Conservation (phyloP, 2,888 invertebrate genomes). For the Liposcelis brunnea region DNA sequence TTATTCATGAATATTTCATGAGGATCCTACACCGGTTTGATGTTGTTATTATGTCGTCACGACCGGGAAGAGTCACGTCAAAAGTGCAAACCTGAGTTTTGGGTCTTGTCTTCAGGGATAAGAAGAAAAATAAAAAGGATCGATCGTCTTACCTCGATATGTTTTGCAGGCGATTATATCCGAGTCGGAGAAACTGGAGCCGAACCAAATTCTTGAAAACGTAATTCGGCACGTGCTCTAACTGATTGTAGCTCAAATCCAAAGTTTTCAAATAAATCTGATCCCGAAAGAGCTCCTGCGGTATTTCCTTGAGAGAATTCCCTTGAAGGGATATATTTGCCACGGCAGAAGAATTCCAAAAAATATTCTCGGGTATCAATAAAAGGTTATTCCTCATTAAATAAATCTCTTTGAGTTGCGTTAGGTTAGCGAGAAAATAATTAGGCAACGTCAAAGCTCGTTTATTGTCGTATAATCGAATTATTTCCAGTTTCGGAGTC, state of each 20-base stretch:
- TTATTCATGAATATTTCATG: neutral
- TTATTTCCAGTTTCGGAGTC: conserved; percentile 30
- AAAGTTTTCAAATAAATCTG: conserved; percentile 41
- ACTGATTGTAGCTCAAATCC: conserved; percentile 45
- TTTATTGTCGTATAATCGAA: conserved; percentile 22
- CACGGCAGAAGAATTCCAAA: conserved; percentile 39
- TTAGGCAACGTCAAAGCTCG: conserved; percentile 36
- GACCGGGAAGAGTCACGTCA: neutral
- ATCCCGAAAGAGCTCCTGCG: conserved; percentile 42
- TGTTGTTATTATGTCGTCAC: neutral
- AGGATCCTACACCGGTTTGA: too few relatives aligned
- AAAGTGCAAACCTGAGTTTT: neutral
- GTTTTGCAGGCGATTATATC: conserved; percentile 40
- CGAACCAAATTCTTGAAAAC: conserved; percentile 32
- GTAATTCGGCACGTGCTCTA: conserved; percentile 37
- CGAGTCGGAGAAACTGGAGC: conserved; percentile 41
- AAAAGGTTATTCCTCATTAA: conserved; percentile 38
- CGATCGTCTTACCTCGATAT: conserved; percentile 36
- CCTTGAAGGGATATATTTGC: conserved; percentile 40
- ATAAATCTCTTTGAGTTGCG: conserved; percentile 35
- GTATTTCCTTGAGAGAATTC: conserved; percentile 36
- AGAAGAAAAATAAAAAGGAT: conserved; percentile 6
- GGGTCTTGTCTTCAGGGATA: neutral
- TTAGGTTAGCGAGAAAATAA: conserved; percentile 41
- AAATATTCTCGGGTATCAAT: conserved; percentile 40